Conservation (phyloP, 2,888 invertebrate genomes). For the Sphinx pinastri region DNA sequence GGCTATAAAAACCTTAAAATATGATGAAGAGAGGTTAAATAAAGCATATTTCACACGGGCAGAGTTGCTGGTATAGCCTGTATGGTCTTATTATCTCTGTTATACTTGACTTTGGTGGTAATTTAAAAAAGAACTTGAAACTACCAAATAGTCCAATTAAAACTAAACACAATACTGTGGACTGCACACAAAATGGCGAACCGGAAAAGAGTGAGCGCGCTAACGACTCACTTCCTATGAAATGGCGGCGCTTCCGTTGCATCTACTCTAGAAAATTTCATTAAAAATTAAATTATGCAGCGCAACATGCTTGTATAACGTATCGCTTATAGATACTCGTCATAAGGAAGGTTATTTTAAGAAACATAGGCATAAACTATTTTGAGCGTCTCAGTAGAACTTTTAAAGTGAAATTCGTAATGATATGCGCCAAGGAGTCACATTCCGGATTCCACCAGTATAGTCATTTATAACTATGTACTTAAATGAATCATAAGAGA, state of each 20-base stretch:
- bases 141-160: conserved; percentile 43
- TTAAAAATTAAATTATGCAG: conserved; percentile 5
- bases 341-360: neutral
- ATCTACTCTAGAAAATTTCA: conserved; percentile 3
- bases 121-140: neutral
- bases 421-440: too few species aligned
- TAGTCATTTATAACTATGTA: too few species aligned
- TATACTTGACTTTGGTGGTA: neutral
- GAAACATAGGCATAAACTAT: too few species aligned
- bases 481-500: too few species aligned
- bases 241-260: conserved; percentile 47
- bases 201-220: conserved; percentile 56
- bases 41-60: too few species aligned
- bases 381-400: too few species aligned
- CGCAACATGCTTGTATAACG: neutral
- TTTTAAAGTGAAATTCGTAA: too few species aligned
- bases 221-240: conserved; percentile 60
- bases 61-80: too few species aligned
- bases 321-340: too few species aligned
- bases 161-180: conserved; percentile 36
- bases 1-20: too few species aligned
- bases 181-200: conserved; percentile 48
- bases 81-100: neutral
- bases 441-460: too few species aligned
- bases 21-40: too few species aligned